Conservation (phyloP, 2,888 invertebrate species). For the Lumbricus terrestris region DNA sequence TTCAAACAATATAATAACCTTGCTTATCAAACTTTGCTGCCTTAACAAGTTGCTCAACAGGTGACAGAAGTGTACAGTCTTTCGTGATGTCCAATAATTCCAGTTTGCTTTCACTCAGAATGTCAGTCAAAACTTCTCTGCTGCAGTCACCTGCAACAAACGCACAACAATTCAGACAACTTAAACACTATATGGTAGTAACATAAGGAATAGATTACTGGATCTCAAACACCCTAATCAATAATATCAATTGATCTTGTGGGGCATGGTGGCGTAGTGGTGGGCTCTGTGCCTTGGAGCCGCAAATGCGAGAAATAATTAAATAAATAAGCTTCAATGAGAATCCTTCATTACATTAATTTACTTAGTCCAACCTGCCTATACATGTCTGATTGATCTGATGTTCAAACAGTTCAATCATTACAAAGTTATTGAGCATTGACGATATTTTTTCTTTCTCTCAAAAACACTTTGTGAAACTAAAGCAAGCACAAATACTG, state of each 20-base stretch:
- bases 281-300: no score
- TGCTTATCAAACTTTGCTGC: conserved; percentile 54
- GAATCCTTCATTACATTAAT: background rate
- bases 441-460: no score
- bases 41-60: conserved; percentile 52
- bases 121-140: conserved; percentile 17
- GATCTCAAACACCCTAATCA: background rate
- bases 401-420: no score
- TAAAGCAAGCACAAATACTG: background rate
- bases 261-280: no score
- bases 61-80: conserved; percentile 46
- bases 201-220: background rate
- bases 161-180: background rate
- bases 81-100: conserved; percentile 32
- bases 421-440: no score
- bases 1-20: conserved; percentile 43
- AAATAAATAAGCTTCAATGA: background rate
- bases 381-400: no score
- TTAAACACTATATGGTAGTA: background rate
- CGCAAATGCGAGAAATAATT: no score
- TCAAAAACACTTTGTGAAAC: no score
- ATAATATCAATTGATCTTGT: no score
- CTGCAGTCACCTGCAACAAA: background rate
- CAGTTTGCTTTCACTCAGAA: conserved; percentile 33
- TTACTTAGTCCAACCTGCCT: background rate